Evolutionary conservation across 2,797 vertebrate species (phyloP).

Genomic region (Miichthys miiuy): DNA sequence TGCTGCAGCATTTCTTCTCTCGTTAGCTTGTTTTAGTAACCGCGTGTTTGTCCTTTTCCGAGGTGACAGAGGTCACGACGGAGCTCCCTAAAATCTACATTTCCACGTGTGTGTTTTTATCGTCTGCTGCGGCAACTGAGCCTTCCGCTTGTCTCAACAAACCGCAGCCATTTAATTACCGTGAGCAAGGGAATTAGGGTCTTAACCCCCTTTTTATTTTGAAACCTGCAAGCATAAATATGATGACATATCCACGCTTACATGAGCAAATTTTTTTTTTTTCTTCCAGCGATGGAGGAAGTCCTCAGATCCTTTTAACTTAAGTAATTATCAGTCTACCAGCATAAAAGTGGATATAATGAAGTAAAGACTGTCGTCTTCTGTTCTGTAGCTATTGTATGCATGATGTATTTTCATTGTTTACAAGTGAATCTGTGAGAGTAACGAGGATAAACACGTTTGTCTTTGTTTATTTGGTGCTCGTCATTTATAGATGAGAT

Average conservation of each 20-base stretch:
- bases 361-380: neutral
- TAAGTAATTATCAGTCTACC: neutral
- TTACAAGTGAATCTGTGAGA: neutral
- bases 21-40: neutral
- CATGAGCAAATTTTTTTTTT: neutral
- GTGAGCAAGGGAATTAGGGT: neutral
- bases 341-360: neutral
- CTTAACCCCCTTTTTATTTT: constrained; percentile 4
- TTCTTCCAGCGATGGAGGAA: neutral
- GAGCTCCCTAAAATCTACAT: neutral
- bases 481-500: neutral
- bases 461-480: too few relatives aligned
- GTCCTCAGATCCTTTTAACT: neutral
- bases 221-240: constrained; percentile 13
- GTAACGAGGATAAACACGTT: neutral
- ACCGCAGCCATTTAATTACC: neutral
- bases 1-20: constrained; percentile 13
- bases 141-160: neutral
- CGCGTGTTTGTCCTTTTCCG: neutral
- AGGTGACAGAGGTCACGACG: neutral
- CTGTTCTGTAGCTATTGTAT: neutral
- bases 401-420: neutral
- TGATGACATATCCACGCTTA: neutral
- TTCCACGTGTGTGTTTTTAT: neutral
- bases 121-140: neutral